Evolutionary conservation across 1,140 invertebrate species (phyloP), one percentile per base, ranked within the genome.

Genomic region (Drosophila repleta): DNA sequence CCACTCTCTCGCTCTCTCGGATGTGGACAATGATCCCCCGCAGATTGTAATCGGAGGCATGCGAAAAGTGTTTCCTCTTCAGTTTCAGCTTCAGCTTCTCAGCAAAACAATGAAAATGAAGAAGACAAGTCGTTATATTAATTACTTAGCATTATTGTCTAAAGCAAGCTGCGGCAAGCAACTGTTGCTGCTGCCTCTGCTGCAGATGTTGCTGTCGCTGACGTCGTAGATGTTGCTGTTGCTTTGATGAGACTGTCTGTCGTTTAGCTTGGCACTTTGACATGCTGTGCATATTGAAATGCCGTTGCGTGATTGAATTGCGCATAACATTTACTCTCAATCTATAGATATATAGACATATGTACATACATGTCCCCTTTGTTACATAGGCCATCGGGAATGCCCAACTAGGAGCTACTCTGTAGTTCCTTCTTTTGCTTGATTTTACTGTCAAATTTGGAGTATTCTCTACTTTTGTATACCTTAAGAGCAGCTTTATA

Each of bases 141-240:
- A 87, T 87, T 87, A 82, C 83, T 82, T 64, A 72, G 82, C 82
- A 75, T 88, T 82, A 87, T 81, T 81, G 66, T 66, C 66, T 78
- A 71, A 85, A 85, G 57, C 49, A 58, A 69, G 75, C 53, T 87
- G 81, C 74, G 78, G 66, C n/a, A n/a, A n/a, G 45, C 46, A 58
- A 60, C 61, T 58, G 43, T 61, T 57, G 78, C 77, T 57, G 18
- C 29, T 61, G 15, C 21, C 61, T 26, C 41, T 26, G 49, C n/a
- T n/a, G 17, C 24, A 20, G 48, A 18, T 58, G 51, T 46, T 43
- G 35, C 52, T 43, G 26, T 41, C 55, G 62, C 17, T 17, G 15
- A 4, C 41, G 24, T 41, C 37, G 45, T 24, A 32, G 56, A 20
- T 74, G 71, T 35, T 76, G 57, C 24, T 37, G 48, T 21, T 29